Percentiles rank a stretch among this genome's conserved stretches.
Evolutionary conservation across 2,113 vertebrate species (phyloP).

Genomic region (Aramus guarauna): DNA sequence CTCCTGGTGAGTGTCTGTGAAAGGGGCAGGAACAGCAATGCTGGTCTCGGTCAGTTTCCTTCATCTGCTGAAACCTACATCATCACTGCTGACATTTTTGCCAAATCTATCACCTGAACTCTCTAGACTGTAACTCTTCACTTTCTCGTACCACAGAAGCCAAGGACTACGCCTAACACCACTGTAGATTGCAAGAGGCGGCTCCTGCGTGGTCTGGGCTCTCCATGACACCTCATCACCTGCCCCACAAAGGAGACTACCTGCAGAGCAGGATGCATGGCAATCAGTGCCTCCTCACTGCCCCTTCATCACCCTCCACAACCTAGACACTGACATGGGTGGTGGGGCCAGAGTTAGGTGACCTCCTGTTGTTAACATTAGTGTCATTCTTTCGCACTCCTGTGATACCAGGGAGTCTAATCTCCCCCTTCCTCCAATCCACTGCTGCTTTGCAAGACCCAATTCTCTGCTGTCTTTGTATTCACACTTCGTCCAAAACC

Average conservation of each 20-base stretch:
- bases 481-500: not conserved
- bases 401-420: not conserved
- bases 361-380: not conserved
- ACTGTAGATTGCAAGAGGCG: not conserved
- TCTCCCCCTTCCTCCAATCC: not conserved
- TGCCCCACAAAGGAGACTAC: not conserved
- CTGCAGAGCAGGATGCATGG: not conserved
- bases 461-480: not conserved
- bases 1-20: not conserved
- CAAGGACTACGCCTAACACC: accelerated
- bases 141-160: not conserved
- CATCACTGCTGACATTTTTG: not conserved
- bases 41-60: not conserved
- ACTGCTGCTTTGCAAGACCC: not conserved
- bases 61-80: not conserved
- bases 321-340: not conserved
- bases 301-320: not conserved
- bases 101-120: not conserved
- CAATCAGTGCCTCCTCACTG: not conserved
- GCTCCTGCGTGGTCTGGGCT: not conserved
- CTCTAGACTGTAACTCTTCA: not conserved
- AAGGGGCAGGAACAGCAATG: not conserved
- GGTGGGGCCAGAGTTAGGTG: not conserved
- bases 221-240: not conserved
- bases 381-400: not conserved